phyloP scores from a whole-genome alignment of 2,797 vertebrate species.

The Lateolabrax maculatus region DNA sequence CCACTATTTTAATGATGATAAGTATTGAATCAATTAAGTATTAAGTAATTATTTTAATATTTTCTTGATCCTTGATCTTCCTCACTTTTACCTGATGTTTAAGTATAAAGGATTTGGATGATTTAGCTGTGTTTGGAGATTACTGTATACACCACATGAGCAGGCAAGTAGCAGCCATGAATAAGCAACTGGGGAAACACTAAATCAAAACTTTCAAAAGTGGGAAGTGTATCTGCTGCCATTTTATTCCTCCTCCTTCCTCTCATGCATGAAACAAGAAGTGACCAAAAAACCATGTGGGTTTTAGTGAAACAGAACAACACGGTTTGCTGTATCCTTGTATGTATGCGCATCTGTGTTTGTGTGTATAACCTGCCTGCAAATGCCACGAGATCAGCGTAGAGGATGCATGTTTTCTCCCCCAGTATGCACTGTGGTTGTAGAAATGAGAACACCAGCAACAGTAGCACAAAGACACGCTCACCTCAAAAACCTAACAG shows the following conservation, averaged over 20 bases:
- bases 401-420: background rate
- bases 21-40: background rate
- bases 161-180: background rate
- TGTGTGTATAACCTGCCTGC: too few relatives aligned
- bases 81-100: background rate
- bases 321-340: background rate
- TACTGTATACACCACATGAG: background rate
- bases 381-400: constrained; percentile 2
- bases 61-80: background rate
- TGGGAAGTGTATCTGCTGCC: background rate
- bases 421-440: constrained; percentile 38
- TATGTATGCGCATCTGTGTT: too few relatives aligned
- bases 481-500: constrained; percentile 55
- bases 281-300: constrained; percentile 1
- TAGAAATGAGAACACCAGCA: constrained; percentile 1
- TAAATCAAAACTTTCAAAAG: background rate
- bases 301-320: constrained; percentile 1
- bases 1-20: background rate
- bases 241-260: background rate
- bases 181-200: background rate
- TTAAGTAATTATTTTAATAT: background rate
- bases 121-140: background rate
- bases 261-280: background rate
- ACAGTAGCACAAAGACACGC: background rate
- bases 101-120: background rate